These are phyloP conservation scores for Drosophila rellima DNA, from an alignment of 2,888 invertebrate species.

Conservation along the genomic window DNA sequence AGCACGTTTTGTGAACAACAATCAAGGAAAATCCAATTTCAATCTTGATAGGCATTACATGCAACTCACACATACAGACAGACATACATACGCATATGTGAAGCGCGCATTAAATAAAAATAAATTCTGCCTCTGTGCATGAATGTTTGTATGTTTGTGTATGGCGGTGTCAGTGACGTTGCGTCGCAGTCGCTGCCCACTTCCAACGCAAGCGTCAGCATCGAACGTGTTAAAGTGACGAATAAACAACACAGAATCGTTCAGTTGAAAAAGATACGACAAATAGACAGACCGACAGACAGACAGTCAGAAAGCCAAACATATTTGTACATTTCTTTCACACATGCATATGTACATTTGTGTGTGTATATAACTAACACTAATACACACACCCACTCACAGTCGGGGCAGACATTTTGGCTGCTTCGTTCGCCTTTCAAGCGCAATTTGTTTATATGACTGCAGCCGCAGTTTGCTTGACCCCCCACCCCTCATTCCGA, in stretches of 20 bases:
- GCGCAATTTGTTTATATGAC: constrained; percentile 71
- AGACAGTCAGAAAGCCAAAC: constrained; percentile 58
- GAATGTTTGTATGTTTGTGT: constrained; percentile 32
- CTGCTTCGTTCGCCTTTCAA: constrained; percentile 49
- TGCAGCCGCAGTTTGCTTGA: constrained; percentile 40
- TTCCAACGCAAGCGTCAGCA: constrained; percentile 50
- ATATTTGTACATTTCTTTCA: constrained; percentile 74
- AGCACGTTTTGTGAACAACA: constrained; percentile 36
- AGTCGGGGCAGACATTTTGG: constrained; percentile 65
- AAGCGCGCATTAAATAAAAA: constrained; percentile 72
- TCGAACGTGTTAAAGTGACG: constrained; percentile 80
- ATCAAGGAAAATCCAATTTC: constrained; percentile 57
- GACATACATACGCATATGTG: constrained; percentile 40
- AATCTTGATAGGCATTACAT: constrained; percentile 59
- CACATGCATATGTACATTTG: constrained; percentile 53
- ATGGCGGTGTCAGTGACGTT: constrained; percentile 69
- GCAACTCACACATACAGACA: constrained; percentile 31
- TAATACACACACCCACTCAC: constrained; percentile 28
- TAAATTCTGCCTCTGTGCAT: constrained; percentile 58
- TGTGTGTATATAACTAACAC: constrained; percentile 23
- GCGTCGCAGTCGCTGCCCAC: constrained; percentile 40
- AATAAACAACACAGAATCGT: constrained; percentile 76
- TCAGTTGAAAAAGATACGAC: constrained; percentile 68
- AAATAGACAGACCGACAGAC: constrained; percentile 58
- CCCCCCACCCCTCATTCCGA: constrained; percentile 4